Conservation (phyloP, 2,888 invertebrate genomes). For the Hylaea fasciaria region DNA sequence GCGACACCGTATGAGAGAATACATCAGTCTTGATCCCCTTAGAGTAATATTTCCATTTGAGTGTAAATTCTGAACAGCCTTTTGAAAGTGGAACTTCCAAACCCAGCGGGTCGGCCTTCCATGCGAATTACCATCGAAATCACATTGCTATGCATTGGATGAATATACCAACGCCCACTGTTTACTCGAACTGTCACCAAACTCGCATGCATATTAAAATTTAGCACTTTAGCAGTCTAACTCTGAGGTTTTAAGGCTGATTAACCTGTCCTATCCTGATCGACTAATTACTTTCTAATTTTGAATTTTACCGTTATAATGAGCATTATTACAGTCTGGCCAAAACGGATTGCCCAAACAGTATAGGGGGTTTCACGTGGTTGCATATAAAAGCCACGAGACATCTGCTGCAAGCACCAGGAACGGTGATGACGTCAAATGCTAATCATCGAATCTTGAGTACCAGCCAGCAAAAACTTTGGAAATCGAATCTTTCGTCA, state of each 20-base stretch:
- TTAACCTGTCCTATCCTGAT: too few species aligned
- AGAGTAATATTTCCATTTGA: neutral
- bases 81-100: conserved; percentile 19
- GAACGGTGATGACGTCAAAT: neutral
- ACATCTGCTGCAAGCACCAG: too few species aligned
- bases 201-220: conserved; percentile 18
- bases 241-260: conserved; percentile 14
- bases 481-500: conserved; percentile 29
- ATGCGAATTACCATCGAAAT: conserved; percentile 50
- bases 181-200: conserved; percentile 29
- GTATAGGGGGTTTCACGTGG: too few species aligned
- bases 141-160: conserved; percentile 61
- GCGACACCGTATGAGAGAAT: too few species aligned
- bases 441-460: neutral
- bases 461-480: conserved; percentile 18
- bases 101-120: conserved; percentile 32
- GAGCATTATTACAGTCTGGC: too few species aligned
- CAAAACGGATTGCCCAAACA: too few species aligned
- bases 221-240: conserved; percentile 18
- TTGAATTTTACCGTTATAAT: too few species aligned
- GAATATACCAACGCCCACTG: conserved; percentile 32
- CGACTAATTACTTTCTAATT: too few species aligned
- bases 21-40: neutral
- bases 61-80: conserved; percentile 6
- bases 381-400: too few species aligned